Base-by-base conservation (phyloP, 2,797 vertebrate species). In the Helostoma temminkii region DNA sequence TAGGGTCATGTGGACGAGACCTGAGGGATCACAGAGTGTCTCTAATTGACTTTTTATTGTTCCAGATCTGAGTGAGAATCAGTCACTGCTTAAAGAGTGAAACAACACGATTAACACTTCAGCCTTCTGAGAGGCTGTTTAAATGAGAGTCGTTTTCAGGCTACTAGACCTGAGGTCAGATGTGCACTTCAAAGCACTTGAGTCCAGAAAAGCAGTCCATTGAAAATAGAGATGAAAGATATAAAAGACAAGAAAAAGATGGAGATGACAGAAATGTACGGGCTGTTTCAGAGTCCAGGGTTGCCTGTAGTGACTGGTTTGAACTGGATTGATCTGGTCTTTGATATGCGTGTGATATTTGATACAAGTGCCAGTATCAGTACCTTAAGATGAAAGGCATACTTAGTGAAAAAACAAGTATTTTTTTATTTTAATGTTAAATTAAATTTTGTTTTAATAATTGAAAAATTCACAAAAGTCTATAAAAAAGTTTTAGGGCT, bases 81-180 rank as follows among this genome's bases (percentile, higher is more conserved):
- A 41, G 54, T 76, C 60, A 12, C 21, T 5, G 37, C 26, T 5
- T 39, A 14, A 18, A 15, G 9, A 21, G 30, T 14, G 24, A 30
- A 36, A 25, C 41, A n/a, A 11, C 16, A 32, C 10, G 10, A 36
- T 18, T 1, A 14, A 36, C 24, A 16, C 18, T 3, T 2, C 7
- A 18, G 3, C 22, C 50, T 24, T 70, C 30, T 0, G 34, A 67
- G 65, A 68, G n/a, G 43, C 26, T 32, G 63, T 30, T 70, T 65
- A 62, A 56, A 65, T 46, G 34, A 71, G 60, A 52, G 25, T 42
- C 42, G 1, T 15, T 15, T 18, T 49, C 1, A 1, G 46, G 25
- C 16, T 3, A 28, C 59, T 4, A 6, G 41, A 78, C 67, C 62
- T 1, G 37, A 55, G 73, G 49, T 32, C 63, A 49, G 16, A 52